A percentile compares a stretch with the other conserved stretches of the same genome.
phyloP scores from a whole-genome alignment of 2,797 vertebrate species.

The Lagodon rhomboides region DNA sequence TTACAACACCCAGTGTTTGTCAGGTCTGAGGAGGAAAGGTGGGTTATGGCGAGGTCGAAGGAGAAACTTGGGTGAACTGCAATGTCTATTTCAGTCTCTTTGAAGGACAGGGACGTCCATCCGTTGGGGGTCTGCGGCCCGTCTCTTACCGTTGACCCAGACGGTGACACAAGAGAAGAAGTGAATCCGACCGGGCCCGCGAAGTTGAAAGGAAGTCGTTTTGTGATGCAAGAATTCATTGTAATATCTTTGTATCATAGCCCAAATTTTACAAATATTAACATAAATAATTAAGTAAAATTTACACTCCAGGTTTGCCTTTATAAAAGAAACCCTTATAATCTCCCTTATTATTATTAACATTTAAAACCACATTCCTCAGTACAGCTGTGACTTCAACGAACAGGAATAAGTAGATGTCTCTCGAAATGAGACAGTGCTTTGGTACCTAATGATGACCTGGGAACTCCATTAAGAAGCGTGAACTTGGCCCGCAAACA shows the following conservation, averaged over 20 bases:
- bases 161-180: constrained; percentile 55
- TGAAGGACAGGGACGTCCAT: constrained; percentile 44
- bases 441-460: constrained; percentile 49
- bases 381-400: background rate
- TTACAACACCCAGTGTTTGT: constrained; percentile 80
- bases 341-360: background rate
- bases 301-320: background rate
- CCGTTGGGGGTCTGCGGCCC: constrained; percentile 57
- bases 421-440: constrained; percentile 1
- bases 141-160: constrained; percentile 70
- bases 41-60: constrained; percentile 65
- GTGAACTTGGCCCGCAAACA: constrained; percentile 67
- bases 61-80: constrained; percentile 42
- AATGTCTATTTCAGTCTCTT: constrained; percentile 76
- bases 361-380: background rate
- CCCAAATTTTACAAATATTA: background rate
- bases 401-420: background rate
- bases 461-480: constrained; percentile 63
- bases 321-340: background rate
- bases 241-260: constrained; percentile 3
- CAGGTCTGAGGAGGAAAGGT: constrained; percentile 66
- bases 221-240: constrained; percentile 32
- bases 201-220: constrained; percentile 49
- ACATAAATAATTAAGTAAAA: background rate
- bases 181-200: constrained; percentile 19